Evolutionary conservation across 2,797 vertebrate species (phyloP).

Genomic region (Pelochelys cantorii): DNA sequence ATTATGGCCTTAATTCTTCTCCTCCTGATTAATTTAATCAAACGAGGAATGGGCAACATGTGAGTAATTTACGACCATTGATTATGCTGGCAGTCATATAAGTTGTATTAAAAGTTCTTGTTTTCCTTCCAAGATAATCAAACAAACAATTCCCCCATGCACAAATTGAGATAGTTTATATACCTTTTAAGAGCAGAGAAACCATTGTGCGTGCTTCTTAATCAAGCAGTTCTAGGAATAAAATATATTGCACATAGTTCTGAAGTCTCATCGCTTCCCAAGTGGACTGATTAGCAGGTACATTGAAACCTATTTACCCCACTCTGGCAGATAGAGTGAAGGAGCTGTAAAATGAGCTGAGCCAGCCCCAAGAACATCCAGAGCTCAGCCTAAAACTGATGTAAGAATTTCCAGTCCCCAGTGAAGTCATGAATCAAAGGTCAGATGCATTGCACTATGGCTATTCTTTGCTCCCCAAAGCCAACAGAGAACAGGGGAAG

Average conservation of each 20-base stretch:
- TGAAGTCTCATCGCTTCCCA: conserved; percentile 3
- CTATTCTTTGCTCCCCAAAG: not conserved
- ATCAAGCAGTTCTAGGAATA: conserved; percentile 4
- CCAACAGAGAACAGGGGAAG: not conserved
- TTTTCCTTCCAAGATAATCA: conserved; percentile 11
- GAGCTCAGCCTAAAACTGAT: not conserved
- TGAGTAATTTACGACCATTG: not conserved
- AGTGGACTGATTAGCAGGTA: not conserved
- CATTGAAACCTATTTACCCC: not conserved
- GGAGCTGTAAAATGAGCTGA: not conserved
- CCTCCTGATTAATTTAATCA: not conserved
- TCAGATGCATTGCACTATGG: not conserved
- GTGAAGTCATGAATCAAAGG: not conserved
- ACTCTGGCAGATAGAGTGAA: not conserved
- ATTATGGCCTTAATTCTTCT: not conserved
- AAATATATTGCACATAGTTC: not conserved
- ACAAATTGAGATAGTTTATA: not conserved
- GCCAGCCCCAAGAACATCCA: not conserved
- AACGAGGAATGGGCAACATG: conserved; percentile 3
- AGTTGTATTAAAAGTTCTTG: not conserved
- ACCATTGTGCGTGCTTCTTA: not conserved
- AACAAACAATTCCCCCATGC: not conserved
- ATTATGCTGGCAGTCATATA: not conserved
- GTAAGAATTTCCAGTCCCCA: not conserved
- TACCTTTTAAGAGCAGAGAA: not conserved